Conservation (phyloP, 2,888 invertebrate species). For the Sinodicranocentrus sp. region DNA sequence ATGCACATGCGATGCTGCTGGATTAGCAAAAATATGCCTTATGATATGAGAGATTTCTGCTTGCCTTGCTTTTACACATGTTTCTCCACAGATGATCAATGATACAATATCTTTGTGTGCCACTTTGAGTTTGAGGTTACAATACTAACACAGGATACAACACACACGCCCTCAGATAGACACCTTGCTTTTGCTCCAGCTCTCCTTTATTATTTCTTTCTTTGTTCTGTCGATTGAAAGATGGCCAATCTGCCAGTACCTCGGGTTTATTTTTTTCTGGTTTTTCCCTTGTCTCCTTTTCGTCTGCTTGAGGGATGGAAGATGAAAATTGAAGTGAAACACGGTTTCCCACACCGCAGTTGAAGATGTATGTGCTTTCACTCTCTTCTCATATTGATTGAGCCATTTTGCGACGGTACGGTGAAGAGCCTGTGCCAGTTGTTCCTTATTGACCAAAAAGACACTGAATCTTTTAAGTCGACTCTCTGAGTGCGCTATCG, state of each 20-base stretch:
- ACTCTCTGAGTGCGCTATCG: neutral
- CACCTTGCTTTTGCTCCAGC: slow-evolving; percentile 16
- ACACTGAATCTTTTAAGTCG: slow-evolving; percentile 31
- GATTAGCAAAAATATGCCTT: slow-evolving; percentile 62
- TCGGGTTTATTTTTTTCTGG: neutral
- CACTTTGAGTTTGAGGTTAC: slow-evolving; percentile 38
- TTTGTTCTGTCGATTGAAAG: slow-evolving; percentile 25
- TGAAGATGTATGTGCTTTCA: slow-evolving; percentile 7
- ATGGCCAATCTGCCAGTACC: slow-evolving; percentile 55
- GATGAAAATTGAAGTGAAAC: slow-evolving; percentile 31
- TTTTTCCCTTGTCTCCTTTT: slow-evolving; percentile 10
- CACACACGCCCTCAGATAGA: slow-evolving; percentile 12
- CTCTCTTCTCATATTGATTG: slow-evolving; percentile 44
- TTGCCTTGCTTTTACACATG: slow-evolving; percentile 49
- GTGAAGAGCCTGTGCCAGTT: slow-evolving; percentile 42
- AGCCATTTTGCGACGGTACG: slow-evolving; percentile 47
- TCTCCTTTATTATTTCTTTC: slow-evolving; percentile 18
- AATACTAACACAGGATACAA: neutral
- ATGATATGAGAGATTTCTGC: slow-evolving; percentile 49
- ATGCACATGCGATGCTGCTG: slow-evolving; percentile 32
- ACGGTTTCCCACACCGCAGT: neutral
- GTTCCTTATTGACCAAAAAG: slow-evolving; percentile 61
- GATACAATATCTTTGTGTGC: slow-evolving; percentile 55
- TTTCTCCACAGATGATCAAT: slow-evolving; percentile 62
- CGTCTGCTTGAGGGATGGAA: slow-evolving; percentile 2